Base-by-base conservation (phyloP, 2,888 invertebrate genomes). In the Ochlodes sylvanus region DNA sequence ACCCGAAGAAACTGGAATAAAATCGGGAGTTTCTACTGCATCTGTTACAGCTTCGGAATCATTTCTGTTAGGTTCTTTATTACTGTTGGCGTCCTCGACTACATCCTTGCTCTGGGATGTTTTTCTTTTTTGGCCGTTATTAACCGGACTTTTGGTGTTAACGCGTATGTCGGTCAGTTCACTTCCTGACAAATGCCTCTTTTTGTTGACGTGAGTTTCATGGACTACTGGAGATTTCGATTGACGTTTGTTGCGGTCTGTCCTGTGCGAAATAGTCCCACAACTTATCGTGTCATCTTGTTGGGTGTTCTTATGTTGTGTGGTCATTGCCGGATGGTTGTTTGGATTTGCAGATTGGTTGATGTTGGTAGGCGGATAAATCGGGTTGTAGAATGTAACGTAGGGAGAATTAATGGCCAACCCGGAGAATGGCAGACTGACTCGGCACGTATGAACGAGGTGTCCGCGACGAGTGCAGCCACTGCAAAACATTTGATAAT, bases 391-490 rank as follows among this genome's bases (percentile, higher is more conserved):
- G 21, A 81, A 69, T 32, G 79, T 77, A 1, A 92, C 92, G 70
- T 84, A 87, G 14, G 93, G 92, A 3, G 88, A 82, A 77, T 86
- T 84, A 71, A 93, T 82, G n/a, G 89, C 85, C 7, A 90, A 79
- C 9, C 85, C 86, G 7, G 90, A 87, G 82, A 93, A 93, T 0
- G 90, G 90, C 34, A 90, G 72, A 5, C 86, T 78, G 69, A 77
- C 32, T 15, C 88, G 87, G 73, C 94, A 94, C 0, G 83, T 75
- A 78, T 92, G 90, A 9, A 90, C 84, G 10, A 92, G 81, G 77
- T 95, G 95, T 0, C 95, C 95, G 12, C 91, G 90, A 0, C 87
- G 84, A 1, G 94, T 89, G 77, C 95, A 95, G 32, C 94, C 92
- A 73, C 95, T 94, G 83, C 95, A 95, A 77, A 83, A 92, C 75